These are phyloP conservation scores for Syngnathus typhle DNA, from an alignment of 2,113 vertebrate genomes.

Conservation along the genomic window DNA sequence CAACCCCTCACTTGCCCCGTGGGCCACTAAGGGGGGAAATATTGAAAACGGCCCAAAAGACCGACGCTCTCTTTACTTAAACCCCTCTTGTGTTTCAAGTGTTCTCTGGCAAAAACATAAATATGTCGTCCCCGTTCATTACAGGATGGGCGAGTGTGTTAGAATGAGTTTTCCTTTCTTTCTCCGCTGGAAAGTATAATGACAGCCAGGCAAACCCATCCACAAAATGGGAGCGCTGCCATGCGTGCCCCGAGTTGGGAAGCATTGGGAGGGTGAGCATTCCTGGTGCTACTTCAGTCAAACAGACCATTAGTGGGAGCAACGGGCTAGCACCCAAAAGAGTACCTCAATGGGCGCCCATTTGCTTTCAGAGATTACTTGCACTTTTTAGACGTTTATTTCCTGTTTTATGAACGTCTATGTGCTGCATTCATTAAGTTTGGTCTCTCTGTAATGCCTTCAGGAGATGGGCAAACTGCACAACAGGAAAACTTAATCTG, in stretches of 20 bases:
- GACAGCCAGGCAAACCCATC: constrained; percentile 36
- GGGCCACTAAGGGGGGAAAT: constrained; percentile 84
- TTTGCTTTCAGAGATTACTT: constrained; percentile 61
- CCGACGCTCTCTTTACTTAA: constrained; percentile 76
- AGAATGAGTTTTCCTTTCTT: constrained; percentile 39
- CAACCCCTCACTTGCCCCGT: constrained; percentile 74
- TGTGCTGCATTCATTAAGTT: constrained; percentile 42
- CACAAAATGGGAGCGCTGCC: constrained; percentile 50
- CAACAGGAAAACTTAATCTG: constrained; percentile 7
- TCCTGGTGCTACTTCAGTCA: constrained; percentile 67
- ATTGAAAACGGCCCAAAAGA: constrained; percentile 87
- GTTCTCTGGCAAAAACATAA: constrained; percentile 66
- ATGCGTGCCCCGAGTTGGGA: constrained; percentile 52
- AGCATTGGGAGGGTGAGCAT: constrained; percentile 66
- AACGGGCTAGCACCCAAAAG: constrained; percentile 50
- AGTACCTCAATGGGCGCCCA: constrained; percentile 58
- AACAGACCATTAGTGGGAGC: constrained; percentile 66
- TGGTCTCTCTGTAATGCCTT: constrained; percentile 18
- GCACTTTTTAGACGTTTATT: constrained; percentile 55
- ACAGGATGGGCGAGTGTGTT: constrained; percentile 57
- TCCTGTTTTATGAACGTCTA: constrained; percentile 53
- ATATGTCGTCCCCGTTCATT: constrained; percentile 67
- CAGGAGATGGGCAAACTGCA: constrained; percentile 29
- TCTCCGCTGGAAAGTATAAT: constrained; percentile 45
- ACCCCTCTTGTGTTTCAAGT: constrained; percentile 72